A percentile compares a stretch with the other conserved stretches of the same genome.
These are phyloP conservation scores for Pristionchus pacificus DNA, from an alignment of 1,140 invertebrate genomes.

Conservation along the genomic window DNA sequence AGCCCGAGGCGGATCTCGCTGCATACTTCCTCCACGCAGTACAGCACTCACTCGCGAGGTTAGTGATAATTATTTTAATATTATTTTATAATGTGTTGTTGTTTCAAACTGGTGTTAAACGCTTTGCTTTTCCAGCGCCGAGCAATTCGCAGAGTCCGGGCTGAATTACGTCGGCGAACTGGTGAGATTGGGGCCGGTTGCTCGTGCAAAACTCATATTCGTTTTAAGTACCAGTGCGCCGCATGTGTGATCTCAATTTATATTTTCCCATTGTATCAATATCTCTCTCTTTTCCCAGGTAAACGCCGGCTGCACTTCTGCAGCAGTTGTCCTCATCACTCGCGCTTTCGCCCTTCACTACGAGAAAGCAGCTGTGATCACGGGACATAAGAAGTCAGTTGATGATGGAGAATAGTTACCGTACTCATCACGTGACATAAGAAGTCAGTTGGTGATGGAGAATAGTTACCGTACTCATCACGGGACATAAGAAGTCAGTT, in stretches of 20 bases:
- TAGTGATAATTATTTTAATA: not conserved
- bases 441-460: too few relatives aligned
- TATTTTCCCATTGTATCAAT: too few relatives aligned
- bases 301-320: not conserved
- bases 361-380: not conserved
- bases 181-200: too few relatives aligned
- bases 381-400: not conserved
- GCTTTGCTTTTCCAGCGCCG: too few relatives aligned
- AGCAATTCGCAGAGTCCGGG: too few relatives aligned
- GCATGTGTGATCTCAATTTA: too few relatives aligned
- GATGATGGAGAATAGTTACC: too few relatives aligned
- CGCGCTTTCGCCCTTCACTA: not conserved
- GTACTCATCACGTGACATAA: too few relatives aligned
- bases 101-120: not conserved
- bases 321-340: not conserved
- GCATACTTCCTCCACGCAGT: slow-evolving; percentile 22
- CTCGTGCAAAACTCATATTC: too few relatives aligned
- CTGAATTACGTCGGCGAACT: too few relatives aligned
- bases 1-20: slow-evolving; percentile 25
- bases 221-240: too few relatives aligned
- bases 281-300: not conserved
- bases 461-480: too few relatives aligned
- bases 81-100: not conserved
- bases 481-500: not conserved
- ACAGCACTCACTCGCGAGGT: slow-evolving; percentile 16